Conservation (phyloP, 2,113 vertebrate species). For the human (Homo sapiens) region GRCh38 chr5:71933001-71933500, state of each 20-base stretch:
- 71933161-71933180: not conserved
- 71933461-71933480: not conserved
- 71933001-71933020: not conserved
- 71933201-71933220: not conserved
- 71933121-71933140: not conserved
- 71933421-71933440: not conserved
- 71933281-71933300: not conserved
- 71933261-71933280: slow-evolving; percentile 60
- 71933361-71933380: not conserved
- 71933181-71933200: not conserved
- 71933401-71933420: not conserved
- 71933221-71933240: not conserved
- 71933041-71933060: not conserved
- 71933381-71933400: not conserved
- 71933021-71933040: not conserved
- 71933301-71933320: not conserved
- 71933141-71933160: not conserved
- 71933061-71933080: not conserved
- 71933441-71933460: not conserved
- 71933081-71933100: not conserved
- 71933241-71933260: not conserved
- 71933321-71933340: not conserved
- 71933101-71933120: not conserved
- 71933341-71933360: not conserved
- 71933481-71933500: not conserved